Conservation (phyloP, 2,797 vertebrate genomes). For the Siniperca undulata region DNA sequence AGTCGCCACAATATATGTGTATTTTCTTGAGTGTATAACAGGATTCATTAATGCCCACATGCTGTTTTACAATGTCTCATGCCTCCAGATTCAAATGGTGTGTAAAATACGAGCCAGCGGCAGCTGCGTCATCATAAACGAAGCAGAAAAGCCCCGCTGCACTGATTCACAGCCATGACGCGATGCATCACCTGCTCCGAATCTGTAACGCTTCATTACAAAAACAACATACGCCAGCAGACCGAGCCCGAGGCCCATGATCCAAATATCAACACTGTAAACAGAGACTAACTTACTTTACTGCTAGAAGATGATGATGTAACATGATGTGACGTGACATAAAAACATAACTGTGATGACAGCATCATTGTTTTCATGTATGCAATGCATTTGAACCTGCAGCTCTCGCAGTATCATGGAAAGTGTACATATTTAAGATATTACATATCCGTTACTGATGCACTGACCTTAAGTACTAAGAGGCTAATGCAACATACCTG, state of each 20-base stretch:
- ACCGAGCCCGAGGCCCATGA: background rate
- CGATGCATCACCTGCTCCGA: conserved; percentile 37
- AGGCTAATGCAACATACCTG: too few relatives aligned
- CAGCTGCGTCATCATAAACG: conserved; percentile 24
- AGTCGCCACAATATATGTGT: conserved; percentile 20
- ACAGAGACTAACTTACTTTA: background rate
- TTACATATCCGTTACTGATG: too few relatives aligned
- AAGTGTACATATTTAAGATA: background rate
- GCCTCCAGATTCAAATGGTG: conserved; percentile 66
- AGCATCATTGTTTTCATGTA: background rate
- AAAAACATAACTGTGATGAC: background rate
- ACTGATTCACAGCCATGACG: conserved; percentile 9
- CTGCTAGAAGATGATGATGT: background rate
- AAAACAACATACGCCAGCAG: background rate
- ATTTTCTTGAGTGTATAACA: conserved; percentile 34
- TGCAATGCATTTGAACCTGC: background rate
- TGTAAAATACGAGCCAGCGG: conserved; percentile 60
- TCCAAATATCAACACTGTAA: background rate
- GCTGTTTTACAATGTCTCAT: conserved; percentile 56
- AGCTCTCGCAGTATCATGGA: background rate
- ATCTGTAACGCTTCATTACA: conserved; percentile 22
- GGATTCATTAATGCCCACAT: conserved; percentile 43
- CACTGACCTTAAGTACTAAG: too few relatives aligned
- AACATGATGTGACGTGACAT: background rate
- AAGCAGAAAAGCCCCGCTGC: conserved; percentile 26